Evolutionary conservation across 2,797 vertebrate genomes (phyloP).

Genomic region (Lepus townsendii): DNA sequence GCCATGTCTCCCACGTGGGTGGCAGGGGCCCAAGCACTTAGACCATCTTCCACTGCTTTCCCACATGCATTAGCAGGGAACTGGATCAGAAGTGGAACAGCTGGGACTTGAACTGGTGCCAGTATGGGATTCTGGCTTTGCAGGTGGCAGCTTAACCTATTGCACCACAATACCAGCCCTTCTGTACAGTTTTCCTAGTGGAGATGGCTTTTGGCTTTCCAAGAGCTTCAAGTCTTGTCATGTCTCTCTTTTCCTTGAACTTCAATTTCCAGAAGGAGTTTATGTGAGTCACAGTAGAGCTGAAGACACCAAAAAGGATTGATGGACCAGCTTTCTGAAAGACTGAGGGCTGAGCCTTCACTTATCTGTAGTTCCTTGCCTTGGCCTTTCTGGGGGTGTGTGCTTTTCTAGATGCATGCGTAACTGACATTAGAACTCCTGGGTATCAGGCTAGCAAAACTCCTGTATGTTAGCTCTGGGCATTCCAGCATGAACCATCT

Average conservation of each 20-base stretch:
- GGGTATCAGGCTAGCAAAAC: conserved; percentile 25
- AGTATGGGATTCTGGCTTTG: too few relatives aligned
- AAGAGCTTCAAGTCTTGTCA: conserved; percentile 10
- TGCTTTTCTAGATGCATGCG: neutral
- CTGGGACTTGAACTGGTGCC: too few relatives aligned
- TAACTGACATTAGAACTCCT: neutral
- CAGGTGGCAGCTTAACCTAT: too few relatives aligned
- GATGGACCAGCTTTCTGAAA: neutral
- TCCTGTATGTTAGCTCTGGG: neutral
- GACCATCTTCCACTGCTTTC: too few relatives aligned
- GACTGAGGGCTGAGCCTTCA: neutral
- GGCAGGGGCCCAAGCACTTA: too few relatives aligned
- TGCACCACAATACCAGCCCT: neutral
- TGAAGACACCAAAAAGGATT: neutral
- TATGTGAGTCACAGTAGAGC: neutral
- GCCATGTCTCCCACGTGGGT: too few relatives aligned
- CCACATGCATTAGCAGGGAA: too few relatives aligned
- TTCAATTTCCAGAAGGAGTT: neutral
- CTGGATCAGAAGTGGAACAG: too few relatives aligned
- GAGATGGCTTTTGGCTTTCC: neutral
- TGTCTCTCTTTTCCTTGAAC: neutral
- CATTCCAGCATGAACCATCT: neutral
- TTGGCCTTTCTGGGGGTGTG: neutral
- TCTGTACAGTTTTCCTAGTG: neutral
- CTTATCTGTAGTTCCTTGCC: neutral